These are phyloP conservation scores for Megalops atlanticus DNA, from an alignment of 2,113 vertebrate genomes.

Conservation along the genomic window DNA sequence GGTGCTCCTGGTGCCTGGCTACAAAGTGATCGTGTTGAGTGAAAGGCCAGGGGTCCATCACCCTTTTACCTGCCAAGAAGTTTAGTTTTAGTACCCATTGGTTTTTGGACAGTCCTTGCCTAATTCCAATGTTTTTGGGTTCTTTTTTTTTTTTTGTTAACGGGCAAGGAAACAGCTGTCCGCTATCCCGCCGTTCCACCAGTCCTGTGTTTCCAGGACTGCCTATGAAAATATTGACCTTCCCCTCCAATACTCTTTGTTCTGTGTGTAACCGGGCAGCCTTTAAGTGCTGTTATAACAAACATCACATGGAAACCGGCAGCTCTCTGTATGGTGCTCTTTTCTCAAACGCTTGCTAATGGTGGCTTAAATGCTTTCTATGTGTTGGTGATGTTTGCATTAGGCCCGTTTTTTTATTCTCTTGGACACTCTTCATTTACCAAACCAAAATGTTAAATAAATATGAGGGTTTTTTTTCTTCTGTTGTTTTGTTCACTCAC, in stretches of 20 bases:
- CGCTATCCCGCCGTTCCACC: constrained; percentile 45
- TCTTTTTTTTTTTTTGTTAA: background rate
- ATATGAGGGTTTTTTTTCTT: constrained; percentile 42
- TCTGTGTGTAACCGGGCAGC: constrained; percentile 68
- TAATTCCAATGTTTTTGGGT: background rate
- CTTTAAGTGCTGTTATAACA: constrained; percentile 69
- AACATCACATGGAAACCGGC: constrained; percentile 64
- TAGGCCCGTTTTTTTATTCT: constrained; percentile 48
- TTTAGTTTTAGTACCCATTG: background rate
- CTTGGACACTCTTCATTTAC: constrained; percentile 45
- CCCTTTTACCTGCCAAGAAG: background rate
- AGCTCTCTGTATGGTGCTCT: constrained; percentile 51
- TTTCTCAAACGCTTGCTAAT: constrained; percentile 62
- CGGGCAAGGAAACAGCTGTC: constrained; percentile 48
- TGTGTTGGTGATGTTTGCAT: constrained; percentile 64
- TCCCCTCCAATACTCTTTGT: constrained; percentile 56
- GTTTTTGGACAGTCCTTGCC: background rate
- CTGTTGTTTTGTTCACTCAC: constrained; percentile 19
- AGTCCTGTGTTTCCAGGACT: constrained; percentile 54
- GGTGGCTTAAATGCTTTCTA: constrained; percentile 60
- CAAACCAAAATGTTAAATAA: constrained; percentile 31
- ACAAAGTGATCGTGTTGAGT: background rate
- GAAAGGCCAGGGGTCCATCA: background rate
- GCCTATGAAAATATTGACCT: constrained; percentile 77
- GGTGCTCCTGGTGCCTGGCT: too few species aligned